A percentile compares a stretch with the other conserved stretches of the same genome.
These are phyloP conservation scores for Noctua fimbriata DNA, from an alignment of 2,888 invertebrate genomes.

Conservation along the genomic window DNA sequence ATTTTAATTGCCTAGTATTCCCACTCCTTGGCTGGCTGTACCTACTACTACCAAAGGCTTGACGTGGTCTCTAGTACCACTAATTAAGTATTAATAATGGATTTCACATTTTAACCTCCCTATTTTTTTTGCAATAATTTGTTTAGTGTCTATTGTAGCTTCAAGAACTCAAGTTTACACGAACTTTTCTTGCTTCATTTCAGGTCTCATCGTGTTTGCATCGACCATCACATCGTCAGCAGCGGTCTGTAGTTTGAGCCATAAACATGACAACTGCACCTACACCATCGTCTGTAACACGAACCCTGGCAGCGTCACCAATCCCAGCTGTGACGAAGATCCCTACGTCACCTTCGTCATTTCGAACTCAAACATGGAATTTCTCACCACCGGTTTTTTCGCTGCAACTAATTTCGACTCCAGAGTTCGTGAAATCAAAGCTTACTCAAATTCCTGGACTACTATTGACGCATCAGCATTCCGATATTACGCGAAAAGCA, in stretches of 20 bases:
- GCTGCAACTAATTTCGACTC: constrained; percentile 84
- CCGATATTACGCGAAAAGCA: constrained; percentile 76
- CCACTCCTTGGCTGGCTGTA: neutral
- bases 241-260: constrained; percentile 67
- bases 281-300: constrained; percentile 75
- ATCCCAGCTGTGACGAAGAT: constrained; percentile 71
- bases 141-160: neutral
- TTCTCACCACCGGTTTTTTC: constrained; percentile 77
- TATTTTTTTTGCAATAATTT: too few relatives aligned
- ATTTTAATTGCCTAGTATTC: neutral
- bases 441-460: constrained; percentile 74
- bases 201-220: constrained; percentile 64
- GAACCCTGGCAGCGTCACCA: constrained; percentile 70
- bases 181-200: constrained; percentile 40
- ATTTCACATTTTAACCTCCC: too few relatives aligned
- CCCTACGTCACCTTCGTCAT: constrained; percentile 78
- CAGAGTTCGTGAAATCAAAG: constrained; percentile 77
- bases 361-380: constrained; percentile 62
- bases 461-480: constrained; percentile 72
- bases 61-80: neutral
- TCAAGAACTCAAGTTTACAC: neutral
- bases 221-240: constrained; percentile 57
- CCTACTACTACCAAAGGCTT: neutral
- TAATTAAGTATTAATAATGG: too few relatives aligned
- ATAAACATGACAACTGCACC: constrained; percentile 65